phyloP scores from a whole-genome alignment of 2,888 invertebrate genomes.

The Eupithecia tripunctaria region DNA sequence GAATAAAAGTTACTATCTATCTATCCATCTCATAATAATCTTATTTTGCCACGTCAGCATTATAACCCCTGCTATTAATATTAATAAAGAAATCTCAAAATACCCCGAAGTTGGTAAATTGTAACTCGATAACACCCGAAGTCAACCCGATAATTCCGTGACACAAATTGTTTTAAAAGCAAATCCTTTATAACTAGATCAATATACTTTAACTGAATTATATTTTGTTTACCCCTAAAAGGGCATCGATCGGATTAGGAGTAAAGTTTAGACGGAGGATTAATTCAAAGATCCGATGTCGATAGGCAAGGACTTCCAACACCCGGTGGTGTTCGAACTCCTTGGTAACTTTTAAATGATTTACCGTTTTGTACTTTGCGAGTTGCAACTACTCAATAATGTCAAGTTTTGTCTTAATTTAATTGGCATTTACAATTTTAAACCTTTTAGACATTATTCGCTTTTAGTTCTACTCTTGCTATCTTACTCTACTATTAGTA shows the following conservation, averaged over 20 bases:
- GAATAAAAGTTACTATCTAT: no score
- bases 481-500: no score
- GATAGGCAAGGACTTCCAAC: constrained; percentile 31
- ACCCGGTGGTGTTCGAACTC: constrained; percentile 35
- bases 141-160: constrained; percentile 39
- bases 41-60: background rate
- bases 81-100: constrained; percentile 4
- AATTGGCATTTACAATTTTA: background rate
- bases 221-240: constrained; percentile 68
- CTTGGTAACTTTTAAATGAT: constrained; percentile 43
- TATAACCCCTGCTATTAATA: background rate
- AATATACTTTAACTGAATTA: constrained; percentile 78
- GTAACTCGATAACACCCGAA: constrained; percentile 33
- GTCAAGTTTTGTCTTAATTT: constrained; percentile 14
- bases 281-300: constrained; percentile 59
- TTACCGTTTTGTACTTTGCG: constrained; percentile 35
- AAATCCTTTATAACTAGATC: constrained; percentile 65
- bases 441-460: background rate
- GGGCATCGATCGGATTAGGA: constrained; percentile 76
- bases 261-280: constrained; percentile 76
- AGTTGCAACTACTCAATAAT: constrained; percentile 19
- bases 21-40: background rate
- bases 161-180: constrained; percentile 45
- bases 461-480: background rate
- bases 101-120: constrained; percentile 12